Percentiles rank a stretch among this genome's conserved stretches.
Evolutionary conservation across 2,113 vertebrate genomes (phyloP).

Genomic region (Vidua macroura): DNA sequence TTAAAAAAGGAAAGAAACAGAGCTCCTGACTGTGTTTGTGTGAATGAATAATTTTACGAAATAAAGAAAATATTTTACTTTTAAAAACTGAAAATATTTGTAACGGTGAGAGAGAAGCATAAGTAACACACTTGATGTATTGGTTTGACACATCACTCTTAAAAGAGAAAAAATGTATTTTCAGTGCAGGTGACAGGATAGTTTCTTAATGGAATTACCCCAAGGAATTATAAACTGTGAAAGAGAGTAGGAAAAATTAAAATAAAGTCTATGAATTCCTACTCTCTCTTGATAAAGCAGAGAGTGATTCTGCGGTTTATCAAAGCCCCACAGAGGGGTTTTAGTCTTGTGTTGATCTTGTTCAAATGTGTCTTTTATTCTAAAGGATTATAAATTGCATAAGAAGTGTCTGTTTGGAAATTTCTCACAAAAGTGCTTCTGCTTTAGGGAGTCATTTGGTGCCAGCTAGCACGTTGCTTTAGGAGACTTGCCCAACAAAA

Average conservation of each 20-base stretch:
- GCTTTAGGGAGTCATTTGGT: not conserved
- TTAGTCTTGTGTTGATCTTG: not conserved
- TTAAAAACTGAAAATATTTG: not conserved
- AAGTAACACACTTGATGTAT: not conserved
- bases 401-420: not conserved
- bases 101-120: not conserved
- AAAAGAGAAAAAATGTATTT: not conserved
- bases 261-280: not conserved
- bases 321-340: not conserved
- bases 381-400: not conserved
- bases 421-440: not conserved
- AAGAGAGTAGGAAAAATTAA: not conserved
- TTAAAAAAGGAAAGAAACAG: not conserved
- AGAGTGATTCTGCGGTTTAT: not conserved
- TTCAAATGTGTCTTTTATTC: not conserved
- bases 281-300: not conserved
- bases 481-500: not conserved
- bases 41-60: not conserved
- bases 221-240: not conserved
- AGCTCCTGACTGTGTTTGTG: not conserved
- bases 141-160: not conserved
- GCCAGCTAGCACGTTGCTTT: not conserved
- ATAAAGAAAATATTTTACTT: not conserved
- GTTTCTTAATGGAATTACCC: not conserved
- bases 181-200: not conserved